Base-by-base conservation (phyloP, 2,888 invertebrate genomes). In the Hirtodrosophila duncani region DNA sequence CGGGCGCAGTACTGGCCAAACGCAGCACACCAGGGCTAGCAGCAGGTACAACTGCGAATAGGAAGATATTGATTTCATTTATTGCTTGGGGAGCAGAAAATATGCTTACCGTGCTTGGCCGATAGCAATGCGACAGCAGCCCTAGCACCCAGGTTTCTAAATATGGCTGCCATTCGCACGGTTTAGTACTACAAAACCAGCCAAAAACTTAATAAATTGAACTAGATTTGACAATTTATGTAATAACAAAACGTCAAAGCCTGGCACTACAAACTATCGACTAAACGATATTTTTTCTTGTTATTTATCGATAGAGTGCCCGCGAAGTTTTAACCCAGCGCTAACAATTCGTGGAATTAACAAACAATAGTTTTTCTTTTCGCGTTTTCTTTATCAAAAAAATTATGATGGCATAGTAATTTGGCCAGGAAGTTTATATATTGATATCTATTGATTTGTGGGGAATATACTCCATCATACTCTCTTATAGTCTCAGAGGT, bases 101-200 rank as follows among this genome's bases (percentile, higher is more conserved):
- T 6, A 3, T 33, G 56, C n/a, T 63, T 75, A 86, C 86, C 82
- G 69, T 80, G 83, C 55, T 72, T 83, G 43, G 63, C 68, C 55
- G 75, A 50, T 8, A 80, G 52, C 20, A 79, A 82, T 36, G 81
- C 81, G 20, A 65, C 60, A 50, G 72, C 68, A 44, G 83, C 62
- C 58, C 80, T 79, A 48, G 68, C 58, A 21, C 84, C 83, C 50
- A 86, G 56, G 70, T 71, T 85, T 60, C 85, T 81, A 24, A 87
- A 79, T 63, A 87, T 63, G 26, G 83, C 84, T 61, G 86, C 85
- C 86, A 87, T 86, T 64, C 39, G 60, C 58, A 57, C 37, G 41
- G 31, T 39, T 30, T 43, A 53, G 41, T 50, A 59, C 18, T 38
- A 38, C 50, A 56, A 48, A 55, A 43, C 27, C 17, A 7, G 26